Base-by-base conservation (phyloP, 2,888 invertebrate species). In the Creontiades dilutus region DNA sequence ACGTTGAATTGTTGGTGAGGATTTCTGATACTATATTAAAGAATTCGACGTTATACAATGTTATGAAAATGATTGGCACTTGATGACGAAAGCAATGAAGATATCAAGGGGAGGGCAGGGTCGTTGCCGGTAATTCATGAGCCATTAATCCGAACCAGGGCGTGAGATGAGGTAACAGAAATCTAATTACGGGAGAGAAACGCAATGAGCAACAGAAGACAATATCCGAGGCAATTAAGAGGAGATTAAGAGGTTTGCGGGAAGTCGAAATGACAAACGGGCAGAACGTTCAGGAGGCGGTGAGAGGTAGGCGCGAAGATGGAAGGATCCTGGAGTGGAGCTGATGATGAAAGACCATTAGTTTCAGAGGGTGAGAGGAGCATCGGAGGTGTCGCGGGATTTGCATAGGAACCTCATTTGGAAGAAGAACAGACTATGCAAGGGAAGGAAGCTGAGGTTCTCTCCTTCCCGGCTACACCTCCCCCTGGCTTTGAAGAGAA, bases 291-390 rank as follows among this genome's bases (percentile, higher is more conserved):
- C 48, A 76, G 47, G 48, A 68, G 78, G 75, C n/a, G 76, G 76
- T 75, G 87, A 86, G 28, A 76, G 86, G 48, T 48, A 37, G 48
- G 23, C 48, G 23, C 37, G 52, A 48, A 75, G 76, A 76, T 76
- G 87, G 87, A 48, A 61, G 87, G 87, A 91, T 48, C 46, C 68
- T 68, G 68, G 13, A 47, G 89, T 47, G 89, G 85, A 90, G 78
- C 90, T 91, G 91, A 84, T 90, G 90, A 91, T 91, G 91, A 91
- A 91, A 91, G 90, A 91, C 90, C 91, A 91, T 91, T 91, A 91
- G 90, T 91, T 90, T 91, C 89, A 91, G 88, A 47, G 46, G 89
- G 27, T 27, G 75, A 57, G 16, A 27, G 88, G 55, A 14, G 80
- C 37, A 13, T 82, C 27, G 19, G 57, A 85, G 85, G 85, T 85